phyloP scores from a whole-genome alignment of 2,797 vertebrate species.

The Rhodeus uyekii region DNA sequence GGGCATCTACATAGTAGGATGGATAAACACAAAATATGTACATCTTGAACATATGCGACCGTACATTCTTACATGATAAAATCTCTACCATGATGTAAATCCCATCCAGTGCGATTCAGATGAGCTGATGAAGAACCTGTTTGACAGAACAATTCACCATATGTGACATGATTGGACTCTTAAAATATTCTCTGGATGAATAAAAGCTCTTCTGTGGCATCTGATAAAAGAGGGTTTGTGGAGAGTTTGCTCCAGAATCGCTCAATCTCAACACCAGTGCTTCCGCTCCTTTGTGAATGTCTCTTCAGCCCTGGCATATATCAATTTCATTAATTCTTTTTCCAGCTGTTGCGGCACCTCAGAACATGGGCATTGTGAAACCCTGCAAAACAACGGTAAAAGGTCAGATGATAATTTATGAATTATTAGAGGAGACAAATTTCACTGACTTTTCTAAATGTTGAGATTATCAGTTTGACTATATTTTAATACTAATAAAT shows the following conservation, averaged over 20 bases:
- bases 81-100: slow-evolving; percentile 75
- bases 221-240: slow-evolving; percentile 17
- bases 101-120: slow-evolving; percentile 79
- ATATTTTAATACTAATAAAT: too few relatives aligned
- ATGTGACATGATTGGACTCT: slow-evolving; percentile 14
- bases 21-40: slow-evolving; percentile 67
- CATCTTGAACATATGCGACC: slow-evolving; percentile 64
- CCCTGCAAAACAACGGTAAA: slow-evolving; percentile 75
- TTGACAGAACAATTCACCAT: slow-evolving; percentile 65
- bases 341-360: slow-evolving; percentile 70
- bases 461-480: too few relatives aligned
- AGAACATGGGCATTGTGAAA: slow-evolving; percentile 99
- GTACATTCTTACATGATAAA: slow-evolving; percentile 67
- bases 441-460: too few relatives aligned
- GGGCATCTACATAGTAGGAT: slow-evolving; percentile 61
- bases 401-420: neutral
- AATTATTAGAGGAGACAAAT: too few relatives aligned
- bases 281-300: neutral
- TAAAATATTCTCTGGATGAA: slow-evolving; percentile 22
- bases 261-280: neutral
- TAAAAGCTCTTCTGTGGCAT: slow-evolving; percentile 29
- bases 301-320: slow-evolving; percentile 16
- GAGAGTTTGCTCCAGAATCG: neutral
- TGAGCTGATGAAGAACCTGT: slow-evolving; percentile 59
- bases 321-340: neutral